Percentiles rank a stretch among this genome's conserved stretches.
These are phyloP conservation scores for Neomonachus schauinslandi DNA, from an alignment of 2,113 vertebrate genomes.

Conservation along the genomic window DNA sequence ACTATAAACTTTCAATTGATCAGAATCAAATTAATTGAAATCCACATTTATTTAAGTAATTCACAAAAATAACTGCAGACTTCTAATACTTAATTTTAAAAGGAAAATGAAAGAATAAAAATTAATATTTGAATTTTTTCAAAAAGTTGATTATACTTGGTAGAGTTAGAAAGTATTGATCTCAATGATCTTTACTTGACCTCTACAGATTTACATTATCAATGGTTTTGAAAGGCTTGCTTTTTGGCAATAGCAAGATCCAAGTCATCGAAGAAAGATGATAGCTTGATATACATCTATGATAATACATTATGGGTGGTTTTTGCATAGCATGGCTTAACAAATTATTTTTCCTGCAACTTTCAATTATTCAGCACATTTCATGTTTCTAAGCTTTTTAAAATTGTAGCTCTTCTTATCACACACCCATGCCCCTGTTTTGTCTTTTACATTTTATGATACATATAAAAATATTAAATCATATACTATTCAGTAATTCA, in stretches of 20 bases:
- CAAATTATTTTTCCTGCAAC: neutral
- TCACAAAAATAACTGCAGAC: neutral
- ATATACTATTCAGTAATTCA: neutral
- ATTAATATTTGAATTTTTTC: neutral
- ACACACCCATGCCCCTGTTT: neutral
- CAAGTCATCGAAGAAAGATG: neutral
- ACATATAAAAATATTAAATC: conserved; percentile 26
- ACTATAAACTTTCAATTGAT: conserved; percentile 1
- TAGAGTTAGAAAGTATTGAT: neutral
- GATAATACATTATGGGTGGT: neutral
- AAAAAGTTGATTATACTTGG: neutral
- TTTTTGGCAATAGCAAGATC: neutral
- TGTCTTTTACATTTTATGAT: conserved; percentile 15
- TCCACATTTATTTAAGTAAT: neutral
- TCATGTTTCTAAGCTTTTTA: neutral
- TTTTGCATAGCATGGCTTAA: neutral
- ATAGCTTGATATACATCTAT: neutral
- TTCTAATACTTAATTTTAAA: neutral
- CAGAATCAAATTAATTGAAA: neutral
- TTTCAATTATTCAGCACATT: neutral
- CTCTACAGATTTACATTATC: neutral
- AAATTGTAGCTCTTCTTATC: neutral
- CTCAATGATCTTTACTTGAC: neutral
- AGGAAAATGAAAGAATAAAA: neutral
- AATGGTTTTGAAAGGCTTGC: neutral